phyloP scores from a whole-genome alignment of 2,113 vertebrate genomes.

The Cheilinus undulatus region DNA sequence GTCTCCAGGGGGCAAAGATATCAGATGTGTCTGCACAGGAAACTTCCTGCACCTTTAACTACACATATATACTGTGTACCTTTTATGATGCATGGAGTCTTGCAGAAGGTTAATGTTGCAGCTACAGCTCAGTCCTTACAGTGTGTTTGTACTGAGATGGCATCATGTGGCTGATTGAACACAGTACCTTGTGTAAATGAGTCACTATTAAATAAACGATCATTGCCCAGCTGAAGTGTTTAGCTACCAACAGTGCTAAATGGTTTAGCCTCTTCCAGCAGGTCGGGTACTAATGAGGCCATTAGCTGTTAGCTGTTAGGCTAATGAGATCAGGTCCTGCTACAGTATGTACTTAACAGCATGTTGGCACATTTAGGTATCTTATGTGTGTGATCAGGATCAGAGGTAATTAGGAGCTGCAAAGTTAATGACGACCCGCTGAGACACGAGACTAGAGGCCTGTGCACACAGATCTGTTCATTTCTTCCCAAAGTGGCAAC shows the following conservation, averaged over 20 bases:
- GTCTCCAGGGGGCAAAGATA: too few species aligned
- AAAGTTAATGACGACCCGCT: slow-evolving; percentile 6
- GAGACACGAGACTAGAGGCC: not conserved
- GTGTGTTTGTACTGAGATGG: not conserved
- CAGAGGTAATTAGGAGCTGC: slow-evolving; percentile 29
- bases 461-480: too few species aligned
- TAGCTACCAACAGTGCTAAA: slow-evolving; percentile 42
- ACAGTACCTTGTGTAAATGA: not conserved
- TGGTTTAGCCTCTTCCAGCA: slow-evolving; percentile 43
- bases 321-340: slow-evolving; percentile 69
- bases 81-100: not conserved
- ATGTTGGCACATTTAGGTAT: slow-evolving; percentile 12
- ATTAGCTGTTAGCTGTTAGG: slow-evolving; percentile 57
- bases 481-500: too few species aligned
- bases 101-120: not conserved
- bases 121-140: too few species aligned
- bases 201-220: slow-evolving; percentile 22
- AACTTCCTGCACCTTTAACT: too few species aligned
- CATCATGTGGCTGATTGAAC: not conserved
- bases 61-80: too few species aligned
- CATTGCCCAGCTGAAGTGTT: not conserved
- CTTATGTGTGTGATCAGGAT: slow-evolving; percentile 43
- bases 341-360: slow-evolving; percentile 39
- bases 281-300: slow-evolving; percentile 28
- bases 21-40: too few species aligned